Evolutionary conservation across 2,113 vertebrate species (phyloP), one percentile per base, ranked within the genome.

Genomic region (Elgaria multicarinata): DNA sequence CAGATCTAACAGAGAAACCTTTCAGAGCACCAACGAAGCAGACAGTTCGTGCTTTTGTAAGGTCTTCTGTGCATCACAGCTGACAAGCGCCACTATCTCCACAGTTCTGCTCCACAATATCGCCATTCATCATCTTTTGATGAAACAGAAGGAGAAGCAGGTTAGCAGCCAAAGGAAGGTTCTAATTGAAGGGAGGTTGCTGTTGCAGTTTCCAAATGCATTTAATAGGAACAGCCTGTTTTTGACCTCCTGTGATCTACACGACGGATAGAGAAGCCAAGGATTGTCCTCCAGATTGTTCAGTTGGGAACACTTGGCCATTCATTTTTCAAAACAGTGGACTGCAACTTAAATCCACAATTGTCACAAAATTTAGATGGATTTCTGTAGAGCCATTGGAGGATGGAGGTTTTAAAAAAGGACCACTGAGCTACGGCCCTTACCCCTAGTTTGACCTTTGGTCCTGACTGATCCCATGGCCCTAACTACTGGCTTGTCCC

Each of bases 111-210:
- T 58, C 80, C 86, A 90, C 87, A 92, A 0, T 75, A 84, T 85
- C 62, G 50, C 78, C 85, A 89, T 93, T 94, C 74, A 93, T 92
- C 81, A 86, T 28, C 3, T 28, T 71, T 46, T 87, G 89, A 50
- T 86, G 3, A 13, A 82, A 80, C 64, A 81, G 42, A n/a, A 87
- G 66, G 76, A 90, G 91, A 93, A 69, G 18, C 2, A 0, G 42
- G 69, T 93, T 55, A 90, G 75, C 88, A 90, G 53, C 69, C 55
- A 82, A 20, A 18, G 79, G 5, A 83, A n/a, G n/a, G 39, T 28
- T 71, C n/a, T 79, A 50, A 66, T 3, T 22, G 74, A 33, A 92
- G 36, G 79, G 91, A 89, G 88, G 12, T 24, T 75, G 46, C 71
- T 44, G 87, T 18, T 80, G 58, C 80, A 67, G 78, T 91, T 84